Evolutionary conservation across 2,113 vertebrate genomes (phyloP).

Genomic region (Corapipo altera): DNA sequence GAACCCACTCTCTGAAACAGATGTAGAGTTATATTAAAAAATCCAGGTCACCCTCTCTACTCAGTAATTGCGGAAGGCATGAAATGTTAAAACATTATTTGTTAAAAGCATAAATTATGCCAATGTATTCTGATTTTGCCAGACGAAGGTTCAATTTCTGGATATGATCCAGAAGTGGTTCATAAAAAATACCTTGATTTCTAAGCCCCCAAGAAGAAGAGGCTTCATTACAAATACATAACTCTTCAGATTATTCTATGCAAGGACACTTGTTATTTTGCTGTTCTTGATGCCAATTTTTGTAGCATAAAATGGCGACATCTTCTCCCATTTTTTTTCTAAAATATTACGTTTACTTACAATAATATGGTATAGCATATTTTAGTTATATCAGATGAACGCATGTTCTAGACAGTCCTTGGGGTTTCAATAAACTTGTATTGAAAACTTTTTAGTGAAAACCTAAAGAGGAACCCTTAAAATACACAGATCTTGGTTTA

Average conservation of each 20-base stretch:
- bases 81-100: neutral
- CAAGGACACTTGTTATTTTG: neutral
- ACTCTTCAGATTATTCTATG: neutral
- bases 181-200: neutral
- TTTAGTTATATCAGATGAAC: neutral
- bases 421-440: neutral
- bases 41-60: neutral
- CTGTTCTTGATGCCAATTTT: neutral
- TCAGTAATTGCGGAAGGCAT: neutral
- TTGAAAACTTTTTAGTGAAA: neutral
- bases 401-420: neutral
- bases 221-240: neutral
- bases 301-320: neutral
- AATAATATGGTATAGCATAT: neutral
- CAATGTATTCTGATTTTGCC: neutral
- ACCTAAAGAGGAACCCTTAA: neutral
- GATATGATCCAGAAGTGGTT: neutral
- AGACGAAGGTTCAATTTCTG: neutral
- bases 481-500: neutral
- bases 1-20: neutral
- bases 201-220: accelerated
- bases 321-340: neutral
- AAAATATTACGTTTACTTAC: neutral
- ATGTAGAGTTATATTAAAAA: neutral
- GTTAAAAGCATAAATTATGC: neutral